phyloP scores from a whole-genome alignment of 2,888 invertebrate genomes.

The Parapristionchus giblindavisi region DNA sequence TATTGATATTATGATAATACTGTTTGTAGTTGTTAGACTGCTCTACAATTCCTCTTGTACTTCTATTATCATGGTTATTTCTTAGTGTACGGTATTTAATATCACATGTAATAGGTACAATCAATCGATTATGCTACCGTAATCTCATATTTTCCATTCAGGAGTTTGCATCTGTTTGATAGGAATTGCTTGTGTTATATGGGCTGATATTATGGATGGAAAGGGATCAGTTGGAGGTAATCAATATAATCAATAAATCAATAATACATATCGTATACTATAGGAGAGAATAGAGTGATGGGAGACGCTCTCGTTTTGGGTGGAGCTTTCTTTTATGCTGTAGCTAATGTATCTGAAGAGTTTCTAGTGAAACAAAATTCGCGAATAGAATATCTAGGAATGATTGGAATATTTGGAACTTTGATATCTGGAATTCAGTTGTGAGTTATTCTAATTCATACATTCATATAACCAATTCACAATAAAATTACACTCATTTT shows the following conservation, averaged over 20 bases:
- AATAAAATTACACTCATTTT: too few species aligned
- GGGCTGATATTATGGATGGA: conserved; percentile 80
- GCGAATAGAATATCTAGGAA: conserved; percentile 82
- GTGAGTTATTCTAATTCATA: conserved; percentile 58
- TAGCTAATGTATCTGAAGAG: conserved; percentile 72
- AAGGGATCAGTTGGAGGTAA: conserved; percentile 55
- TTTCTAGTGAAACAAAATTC: conserved; percentile 82
- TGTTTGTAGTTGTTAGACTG: conserved; percentile 82
- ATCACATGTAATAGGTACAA: conserved; percentile 51
- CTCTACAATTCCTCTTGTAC: conserved; percentile 84
- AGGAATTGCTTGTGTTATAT: conserved; percentile 84
- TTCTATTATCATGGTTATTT: conserved; percentile 82
- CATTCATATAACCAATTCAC: not conserved
- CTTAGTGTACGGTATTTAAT: conserved; percentile 78
- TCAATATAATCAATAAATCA: not conserved
- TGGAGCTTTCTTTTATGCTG: conserved; percentile 75
- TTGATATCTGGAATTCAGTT: conserved; percentile 82
- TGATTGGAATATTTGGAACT: conserved; percentile 84
- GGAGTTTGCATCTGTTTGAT: conserved; percentile 83
- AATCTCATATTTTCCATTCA: conserved; percentile 20
- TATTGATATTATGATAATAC: not conserved
- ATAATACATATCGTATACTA: conserved; percentile 46
- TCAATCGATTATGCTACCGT: not conserved
- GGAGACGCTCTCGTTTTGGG: conserved; percentile 85
- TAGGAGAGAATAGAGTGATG: conserved; percentile 82